A percentile compares a stretch with the other conserved stretches of the same genome.
Evolutionary conservation across 2,113 vertebrate species (phyloP).

Genomic region (Hucho hucho): DNA sequence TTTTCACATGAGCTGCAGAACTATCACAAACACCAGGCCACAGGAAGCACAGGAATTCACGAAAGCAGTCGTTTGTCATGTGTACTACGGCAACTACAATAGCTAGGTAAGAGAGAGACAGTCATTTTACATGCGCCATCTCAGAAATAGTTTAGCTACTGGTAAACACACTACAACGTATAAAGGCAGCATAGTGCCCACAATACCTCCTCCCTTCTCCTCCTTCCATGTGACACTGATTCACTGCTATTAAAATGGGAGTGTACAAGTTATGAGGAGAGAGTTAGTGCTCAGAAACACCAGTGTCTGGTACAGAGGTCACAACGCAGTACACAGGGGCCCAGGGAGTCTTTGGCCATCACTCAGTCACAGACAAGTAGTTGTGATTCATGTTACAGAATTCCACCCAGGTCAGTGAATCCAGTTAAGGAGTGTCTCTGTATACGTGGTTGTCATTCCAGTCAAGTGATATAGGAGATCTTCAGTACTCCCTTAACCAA

Average conservation of each 20-base stretch:
- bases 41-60: conserved; percentile 28
- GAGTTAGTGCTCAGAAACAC: not conserved
- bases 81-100: not conserved
- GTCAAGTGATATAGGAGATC: too few species aligned
- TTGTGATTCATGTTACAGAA: not conserved
- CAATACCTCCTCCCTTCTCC: too few species aligned
- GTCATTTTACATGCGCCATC: too few species aligned
- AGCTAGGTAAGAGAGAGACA: too few species aligned
- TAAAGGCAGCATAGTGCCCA: too few species aligned
- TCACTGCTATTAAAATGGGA: not conserved
- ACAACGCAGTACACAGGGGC: not conserved
- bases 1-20: conserved; percentile 4
- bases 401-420: not conserved
- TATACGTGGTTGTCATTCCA: not conserved
- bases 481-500: not conserved
- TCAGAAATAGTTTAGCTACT: too few species aligned
- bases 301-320: not conserved
- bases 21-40: not conserved
- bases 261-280: not conserved
- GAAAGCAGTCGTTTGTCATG: not conserved
- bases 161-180: too few species aligned
- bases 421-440: not conserved
- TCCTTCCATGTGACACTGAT: not conserved
- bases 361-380: too few species aligned
- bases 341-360: not conserved